Evolutionary conservation across 2,113 vertebrate species (phyloP).

Genomic region (Podarcis cretensis): DNA sequence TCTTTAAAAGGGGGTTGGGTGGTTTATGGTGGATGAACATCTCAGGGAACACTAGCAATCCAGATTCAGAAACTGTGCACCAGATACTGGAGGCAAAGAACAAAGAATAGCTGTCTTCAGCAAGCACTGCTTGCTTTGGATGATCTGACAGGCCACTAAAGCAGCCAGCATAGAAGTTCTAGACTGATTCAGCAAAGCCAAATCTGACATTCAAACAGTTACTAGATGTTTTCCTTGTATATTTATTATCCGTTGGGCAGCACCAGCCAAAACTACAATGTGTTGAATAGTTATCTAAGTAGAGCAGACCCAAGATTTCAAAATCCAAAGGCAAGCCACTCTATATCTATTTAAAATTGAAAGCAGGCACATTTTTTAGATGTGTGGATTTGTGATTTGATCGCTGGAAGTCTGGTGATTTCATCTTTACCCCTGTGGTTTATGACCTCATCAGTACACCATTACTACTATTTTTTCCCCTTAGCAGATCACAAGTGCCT

Average conservation of each 20-base stretch:
- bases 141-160: background rate
- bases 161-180: background rate
- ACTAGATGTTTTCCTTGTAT: too few relatives aligned
- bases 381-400: background rate
- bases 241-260: too few relatives aligned
- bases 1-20: too few relatives aligned
- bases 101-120: background rate
- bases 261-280: background rate
- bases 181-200: background rate
- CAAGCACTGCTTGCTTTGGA: background rate
- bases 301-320: background rate
- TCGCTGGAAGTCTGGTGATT: conserved; percentile 37
- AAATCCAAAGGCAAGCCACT: background rate
- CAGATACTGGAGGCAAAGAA: background rate
- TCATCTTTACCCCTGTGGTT: conserved; percentile 31
- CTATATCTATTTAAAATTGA: background rate
- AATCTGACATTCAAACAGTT: background rate
- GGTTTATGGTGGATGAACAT: background rate
- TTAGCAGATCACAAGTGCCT: background rate
- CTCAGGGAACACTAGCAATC: background rate
- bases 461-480: background rate
- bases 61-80: background rate
- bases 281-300: background rate
- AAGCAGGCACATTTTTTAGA: conserved; percentile 3
- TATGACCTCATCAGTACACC: conserved; percentile 24